Evolutionary conservation across 2,888 invertebrate genomes (phyloP), one percentile per base, ranked within the genome.

Genomic region (Drosophila leonis): DNA sequence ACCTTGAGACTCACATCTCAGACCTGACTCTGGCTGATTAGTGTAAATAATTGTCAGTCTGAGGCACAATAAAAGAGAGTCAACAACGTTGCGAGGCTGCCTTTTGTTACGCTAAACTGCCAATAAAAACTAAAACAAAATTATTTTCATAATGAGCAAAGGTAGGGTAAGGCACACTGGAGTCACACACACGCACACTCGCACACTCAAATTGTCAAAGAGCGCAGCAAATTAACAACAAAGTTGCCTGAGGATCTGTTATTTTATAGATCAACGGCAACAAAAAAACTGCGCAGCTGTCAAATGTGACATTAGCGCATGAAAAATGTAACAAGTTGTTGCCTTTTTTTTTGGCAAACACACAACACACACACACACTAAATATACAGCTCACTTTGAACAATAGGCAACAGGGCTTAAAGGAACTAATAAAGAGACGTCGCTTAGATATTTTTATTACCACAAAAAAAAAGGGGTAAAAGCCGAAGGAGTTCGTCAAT

Each of bases 291-390:
- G 76, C 84, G 80, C 79, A 85, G 82, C 86, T 90, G 91, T 90
- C 89, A 90, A 80, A 87, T 79, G 77, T 80, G 89, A 88, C 91
- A 91, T 91, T 91, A 90, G 80, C 90, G 82, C 79, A 89, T 91
- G 89, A 90, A 80, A 90, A 91, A 91, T 90, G 91, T 91, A 91
- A 91, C 89, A 91, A 86, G 90, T 90, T 90, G 83, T 73, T 81
- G 83, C 80, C 77, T 78, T 29, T 78, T 29, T 77, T 73, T 66
- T 82, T 82, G 78, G 69, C 77, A 72, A 77, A 59, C 31, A 52
- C 69, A 83, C 44, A 65, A 52, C 18, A 18, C 41, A 41, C 18
- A 37, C 15, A 7, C 37, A 41, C 62, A 60, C 20, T 44, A 13
- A 27, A 4, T 37, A 54, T 48, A 24, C 27, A 59, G 27, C 29